These are phyloP conservation scores for Pseudorhombus dupliciocellatus DNA, from an alignment of 2,113 vertebrate species.

Conservation along the genomic window DNA sequence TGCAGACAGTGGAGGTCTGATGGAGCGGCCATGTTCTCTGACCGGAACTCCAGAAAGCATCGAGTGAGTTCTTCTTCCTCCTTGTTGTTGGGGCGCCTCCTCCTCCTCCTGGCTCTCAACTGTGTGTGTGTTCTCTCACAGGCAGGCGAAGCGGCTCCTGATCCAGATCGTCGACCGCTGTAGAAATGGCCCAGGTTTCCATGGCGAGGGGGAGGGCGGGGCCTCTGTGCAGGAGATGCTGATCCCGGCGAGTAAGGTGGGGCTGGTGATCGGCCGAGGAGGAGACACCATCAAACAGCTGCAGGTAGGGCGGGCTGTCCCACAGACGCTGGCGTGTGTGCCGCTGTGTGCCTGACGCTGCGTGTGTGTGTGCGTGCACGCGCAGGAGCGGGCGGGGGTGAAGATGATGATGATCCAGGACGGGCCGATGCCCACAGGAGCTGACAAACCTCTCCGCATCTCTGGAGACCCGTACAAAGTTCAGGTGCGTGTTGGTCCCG, in stretches of 20 bases:
- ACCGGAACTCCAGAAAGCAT: slow-evolving; percentile 94
- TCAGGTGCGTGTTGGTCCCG: slow-evolving; percentile 50
- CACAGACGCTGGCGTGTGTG: too few species aligned
- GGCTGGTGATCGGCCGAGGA: slow-evolving; percentile 95
- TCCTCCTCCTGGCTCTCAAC: slow-evolving; percentile 9
- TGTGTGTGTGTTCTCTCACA: slow-evolving; percentile 57
- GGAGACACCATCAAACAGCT: slow-evolving; percentile 97
- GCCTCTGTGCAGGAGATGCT: slow-evolving; percentile 91
- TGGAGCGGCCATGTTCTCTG: slow-evolving; percentile 93
- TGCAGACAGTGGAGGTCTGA: slow-evolving; percentile 92
- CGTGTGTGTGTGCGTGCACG: too few species aligned
- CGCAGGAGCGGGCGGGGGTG: slow-evolving; percentile 92
- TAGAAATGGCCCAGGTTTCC: slow-evolving; percentile 91
- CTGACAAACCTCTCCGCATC: slow-evolving; percentile 95
- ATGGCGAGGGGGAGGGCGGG: slow-evolving; percentile 87
- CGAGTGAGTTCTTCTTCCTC: slow-evolving; percentile 85
- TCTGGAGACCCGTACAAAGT: slow-evolving; percentile 90
- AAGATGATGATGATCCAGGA: slow-evolving; percentile 99
- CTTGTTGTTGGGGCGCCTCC: not conserved
- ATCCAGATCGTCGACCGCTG: slow-evolving; percentile 96
- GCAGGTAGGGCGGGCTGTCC: slow-evolving; percentile 90
- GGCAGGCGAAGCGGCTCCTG: slow-evolving; percentile 94
- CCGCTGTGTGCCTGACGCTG: too few species aligned
- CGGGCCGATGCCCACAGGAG: slow-evolving; percentile 90
- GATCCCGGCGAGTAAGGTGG: slow-evolving; percentile 95